Base-by-base conservation (phyloP, 1,140 invertebrate species). In the Drosophila albomicans region DNA sequence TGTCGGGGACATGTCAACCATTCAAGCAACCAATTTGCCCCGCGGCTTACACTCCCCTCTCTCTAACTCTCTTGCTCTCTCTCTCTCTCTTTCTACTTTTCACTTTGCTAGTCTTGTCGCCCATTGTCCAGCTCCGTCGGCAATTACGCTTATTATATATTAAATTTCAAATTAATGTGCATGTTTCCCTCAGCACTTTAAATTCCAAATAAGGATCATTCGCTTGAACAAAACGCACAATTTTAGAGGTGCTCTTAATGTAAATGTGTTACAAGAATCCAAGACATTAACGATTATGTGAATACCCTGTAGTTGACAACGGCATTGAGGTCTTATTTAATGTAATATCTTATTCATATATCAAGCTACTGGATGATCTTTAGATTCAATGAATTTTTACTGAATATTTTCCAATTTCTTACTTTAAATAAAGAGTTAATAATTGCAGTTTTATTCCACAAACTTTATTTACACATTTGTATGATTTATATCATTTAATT, bases 1-100 rank as follows among this genome's bases (percentile, higher is more conserved):
- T 64, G 67, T 3, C 30, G 56, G 57, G 54, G 73, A 65, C 68
- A 79, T 79, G 78, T 79, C 78, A 77, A 58, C 78, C 75, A 78
- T 69, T 74, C 57, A 54, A 66, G 69, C 74, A 61, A 69, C 78
- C 75, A 78, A 79, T 79, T 78, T 61, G 49, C 57, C 77, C 41
- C 13, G 10, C n/a, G 35, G 41, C 41, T 25, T 2, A 11, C 28
- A 15, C 0, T 25, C 15, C 7, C 8, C 56, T 32, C 28, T 28
- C 1, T 8, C 2, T 11, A 41, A 25, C 38, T 10, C 28, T 16
- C 28, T 52, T 11, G 28, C 8, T 38, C 16, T 35, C 20, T 28
- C 3, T 1, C 7, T 54, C 2, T 48, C 4, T 38, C 32, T 1
- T 30, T 10, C 7, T 13, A 48, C 7, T 20, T 48, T 20, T 7